Evolutionary conservation across 2,888 invertebrate species (phyloP).

Genomic region (Drosophila mercatorum): DNA sequence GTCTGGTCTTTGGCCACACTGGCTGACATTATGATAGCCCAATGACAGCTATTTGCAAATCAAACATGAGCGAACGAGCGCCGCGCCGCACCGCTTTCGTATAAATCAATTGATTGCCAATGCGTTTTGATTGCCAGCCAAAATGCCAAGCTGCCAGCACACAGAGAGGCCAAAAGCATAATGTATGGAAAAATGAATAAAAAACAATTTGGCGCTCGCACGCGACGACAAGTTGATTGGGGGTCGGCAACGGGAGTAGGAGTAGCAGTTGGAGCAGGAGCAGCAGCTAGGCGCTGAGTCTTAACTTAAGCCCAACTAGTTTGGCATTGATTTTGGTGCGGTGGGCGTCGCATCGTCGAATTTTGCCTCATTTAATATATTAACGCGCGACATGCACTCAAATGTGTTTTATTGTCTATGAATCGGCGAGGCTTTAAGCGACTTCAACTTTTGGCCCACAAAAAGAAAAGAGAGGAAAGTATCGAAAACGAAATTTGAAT

Average conservation of each 20-base stretch:
- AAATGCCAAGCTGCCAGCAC: conserved; percentile 17
- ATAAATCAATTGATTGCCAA: conserved; percentile 77
- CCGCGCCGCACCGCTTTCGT: no score
- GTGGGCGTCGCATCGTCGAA: conserved; percentile 1
- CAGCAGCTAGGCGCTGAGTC: no score
- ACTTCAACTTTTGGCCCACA: neutral
- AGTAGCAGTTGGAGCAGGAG: neutral
- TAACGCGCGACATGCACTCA: conserved; percentile 65
- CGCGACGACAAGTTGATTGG: conserved; percentile 47
- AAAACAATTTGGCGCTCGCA: conserved; percentile 46
- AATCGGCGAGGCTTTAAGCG: conserved; percentile 36
- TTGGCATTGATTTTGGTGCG: conserved; percentile 46
- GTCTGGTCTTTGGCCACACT: conserved; percentile 28
- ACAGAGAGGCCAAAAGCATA: conserved; percentile 7
- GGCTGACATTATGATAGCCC: conserved; percentile 60
- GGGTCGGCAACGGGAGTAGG: neutral
- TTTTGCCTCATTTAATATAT: conserved; percentile 58
- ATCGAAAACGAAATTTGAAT: neutral
- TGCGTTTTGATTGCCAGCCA: conserved; percentile 72
- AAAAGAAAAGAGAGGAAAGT: neutral
- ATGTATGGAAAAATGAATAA: neutral
- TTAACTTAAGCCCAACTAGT: conserved; percentile 18
- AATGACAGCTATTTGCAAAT: conserved; percentile 69
- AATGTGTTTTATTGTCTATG: conserved; percentile 55
- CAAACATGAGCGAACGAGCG: conserved; percentile 44